A percentile compares a stretch with the other conserved stretches of the same genome.
Conservation (phyloP, 2,888 invertebrate genomes). For the Drosophila bunnanda region DNA sequence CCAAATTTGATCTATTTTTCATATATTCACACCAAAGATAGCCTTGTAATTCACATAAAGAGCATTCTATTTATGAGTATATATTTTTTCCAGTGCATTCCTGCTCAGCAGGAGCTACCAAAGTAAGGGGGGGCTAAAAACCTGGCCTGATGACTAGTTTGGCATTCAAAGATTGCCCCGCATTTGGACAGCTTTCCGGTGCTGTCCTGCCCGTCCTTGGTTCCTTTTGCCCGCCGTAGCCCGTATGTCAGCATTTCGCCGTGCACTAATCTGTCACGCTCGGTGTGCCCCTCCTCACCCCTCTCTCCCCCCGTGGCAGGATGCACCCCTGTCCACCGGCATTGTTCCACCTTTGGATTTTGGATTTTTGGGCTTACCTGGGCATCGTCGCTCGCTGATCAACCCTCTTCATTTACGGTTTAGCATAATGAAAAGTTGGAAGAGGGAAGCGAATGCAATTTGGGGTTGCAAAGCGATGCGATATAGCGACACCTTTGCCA, state of each 20-base stretch:
- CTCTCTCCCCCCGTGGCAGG: background rate
- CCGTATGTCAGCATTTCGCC: conserved; percentile 78
- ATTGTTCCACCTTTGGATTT: conserved; percentile 43
- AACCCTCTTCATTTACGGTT: conserved; percentile 78
- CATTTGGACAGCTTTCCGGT: conserved; percentile 59
- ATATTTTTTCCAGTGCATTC: conserved; percentile 10
- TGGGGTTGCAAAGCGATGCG: conserved; percentile 71
- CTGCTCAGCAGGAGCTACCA: conserved; percentile 1
- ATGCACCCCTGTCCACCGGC: conserved; percentile 30
- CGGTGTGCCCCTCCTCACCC: conserved; percentile 39
- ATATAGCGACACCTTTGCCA: conserved; percentile 66
- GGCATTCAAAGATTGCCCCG: conserved; percentile 53
- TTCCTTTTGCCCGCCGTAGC: conserved; percentile 33
- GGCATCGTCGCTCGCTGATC: conserved; percentile 45
- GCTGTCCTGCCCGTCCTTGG: conserved; percentile 2
- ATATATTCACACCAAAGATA: fast-evolving
- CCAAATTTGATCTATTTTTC: background rate
- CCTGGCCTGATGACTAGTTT: conserved; percentile 46
- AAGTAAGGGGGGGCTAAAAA: background rate
- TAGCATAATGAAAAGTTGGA: conserved; percentile 78
- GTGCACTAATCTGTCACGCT: conserved; percentile 73
- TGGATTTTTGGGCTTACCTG: conserved; percentile 56
- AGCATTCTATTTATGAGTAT: background rate
- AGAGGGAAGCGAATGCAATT: conserved; percentile 73
- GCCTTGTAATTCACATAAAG: background rate